A percentile compares a stretch with the other conserved stretches of the same genome.
Conservation (phyloP, 2,113 vertebrate species). For the Anas platyrhynchos region DNA sequence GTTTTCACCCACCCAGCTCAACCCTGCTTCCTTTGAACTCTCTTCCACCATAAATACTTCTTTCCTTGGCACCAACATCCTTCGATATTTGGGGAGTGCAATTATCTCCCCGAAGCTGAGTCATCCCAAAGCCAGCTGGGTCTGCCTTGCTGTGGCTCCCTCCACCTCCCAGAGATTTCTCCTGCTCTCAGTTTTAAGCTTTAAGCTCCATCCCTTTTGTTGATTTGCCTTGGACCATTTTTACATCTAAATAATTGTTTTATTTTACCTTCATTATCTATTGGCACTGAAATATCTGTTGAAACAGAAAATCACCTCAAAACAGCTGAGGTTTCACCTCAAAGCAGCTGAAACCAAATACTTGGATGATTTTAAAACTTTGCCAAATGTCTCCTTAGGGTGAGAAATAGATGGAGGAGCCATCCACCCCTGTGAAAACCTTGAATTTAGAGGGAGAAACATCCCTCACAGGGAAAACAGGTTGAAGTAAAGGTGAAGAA, state of each 20-base stretch:
- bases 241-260: neutral
- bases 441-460: neutral
- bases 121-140: neutral
- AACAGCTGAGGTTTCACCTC: neutral
- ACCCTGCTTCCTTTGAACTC: neutral
- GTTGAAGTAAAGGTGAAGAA: neutral
- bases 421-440: neutral
- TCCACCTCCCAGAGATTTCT: neutral
- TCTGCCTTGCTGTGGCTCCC: fast-evolving
- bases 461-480: neutral
- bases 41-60: neutral
- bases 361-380: neutral
- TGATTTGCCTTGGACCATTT: neutral
- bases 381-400: neutral
- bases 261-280: neutral
- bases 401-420: neutral
- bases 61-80: neutral
- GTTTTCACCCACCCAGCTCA: neutral
- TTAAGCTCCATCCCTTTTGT: neutral
- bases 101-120: neutral
- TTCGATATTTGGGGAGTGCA: neutral
- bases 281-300: neutral
- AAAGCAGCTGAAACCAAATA: neutral
- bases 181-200: neutral
- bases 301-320: neutral